A percentile compares a stretch with the other conserved stretches of the same genome.
These are phyloP conservation scores for Nothoprocta pentlandii DNA, from an alignment of 2,113 vertebrate species.

Conservation along the genomic window DNA sequence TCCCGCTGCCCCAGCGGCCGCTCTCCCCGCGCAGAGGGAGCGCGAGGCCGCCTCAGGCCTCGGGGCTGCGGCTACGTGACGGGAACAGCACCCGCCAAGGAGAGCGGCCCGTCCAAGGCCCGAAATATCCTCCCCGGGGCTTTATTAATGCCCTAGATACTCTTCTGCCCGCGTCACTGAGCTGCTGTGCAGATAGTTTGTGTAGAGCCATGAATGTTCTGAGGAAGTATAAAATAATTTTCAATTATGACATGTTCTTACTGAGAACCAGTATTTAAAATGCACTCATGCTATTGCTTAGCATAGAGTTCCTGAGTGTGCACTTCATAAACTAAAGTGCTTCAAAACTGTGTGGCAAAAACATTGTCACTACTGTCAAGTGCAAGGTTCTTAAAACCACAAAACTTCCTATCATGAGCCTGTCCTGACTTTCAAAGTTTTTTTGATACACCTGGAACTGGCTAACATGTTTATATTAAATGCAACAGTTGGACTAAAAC, in stretches of 20 bases:
- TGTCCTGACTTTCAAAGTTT: no score
- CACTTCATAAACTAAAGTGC: no score
- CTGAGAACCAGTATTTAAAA: fast-evolving
- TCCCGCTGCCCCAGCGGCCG: fast-evolving
- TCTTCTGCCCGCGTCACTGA: fast-evolving
- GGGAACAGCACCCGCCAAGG: no score
- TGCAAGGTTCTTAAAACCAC: no score
- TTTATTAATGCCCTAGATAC: no score
- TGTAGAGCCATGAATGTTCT: fast-evolving
- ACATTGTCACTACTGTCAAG: not conserved
- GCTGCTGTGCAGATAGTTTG: no score
- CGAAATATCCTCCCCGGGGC: no score
- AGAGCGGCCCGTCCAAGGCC: no score
- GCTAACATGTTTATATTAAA: not conserved
- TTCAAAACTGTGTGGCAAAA: no score
- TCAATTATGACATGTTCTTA: fast-evolving
- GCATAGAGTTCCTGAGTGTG: fast-evolving
- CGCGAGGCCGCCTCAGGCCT: no score
- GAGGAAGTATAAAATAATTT: no score
- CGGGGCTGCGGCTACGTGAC: not conserved
- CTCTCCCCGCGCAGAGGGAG: no score
- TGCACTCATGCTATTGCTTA: fast-evolving
- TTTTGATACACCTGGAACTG: not conserved
- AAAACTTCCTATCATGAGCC: not conserved
- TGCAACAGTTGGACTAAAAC: not conserved